A percentile compares a stretch with the other conserved stretches of the same genome.
phyloP scores from a whole-genome alignment of 2,113 vertebrate genomes.

The Calcarius ornatus region DNA sequence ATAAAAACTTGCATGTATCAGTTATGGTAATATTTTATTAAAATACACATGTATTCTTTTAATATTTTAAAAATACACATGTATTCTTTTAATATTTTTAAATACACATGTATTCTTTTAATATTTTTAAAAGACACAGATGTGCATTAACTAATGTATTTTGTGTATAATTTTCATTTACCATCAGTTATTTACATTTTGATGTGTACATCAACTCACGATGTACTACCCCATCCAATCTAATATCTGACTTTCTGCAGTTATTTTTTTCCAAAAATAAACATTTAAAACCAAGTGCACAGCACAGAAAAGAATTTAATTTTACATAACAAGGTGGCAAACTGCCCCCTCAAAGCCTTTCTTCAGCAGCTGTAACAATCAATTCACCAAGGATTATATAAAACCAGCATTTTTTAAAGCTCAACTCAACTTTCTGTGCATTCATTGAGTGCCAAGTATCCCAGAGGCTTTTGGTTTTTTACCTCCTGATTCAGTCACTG shows the following conservation, averaged over 20 bases:
- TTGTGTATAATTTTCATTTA: no score
- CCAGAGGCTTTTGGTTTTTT: neutral
- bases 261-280: neutral
- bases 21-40: neutral
- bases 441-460: neutral
- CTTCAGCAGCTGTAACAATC: neutral
- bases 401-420: neutral
- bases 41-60: neutral
- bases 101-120: neutral
- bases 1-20: neutral
- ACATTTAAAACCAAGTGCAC: neutral
- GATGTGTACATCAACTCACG: no score
- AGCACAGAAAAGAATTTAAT: neutral
- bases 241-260: neutral
- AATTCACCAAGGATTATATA: neutral
- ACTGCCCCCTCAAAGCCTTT: neutral
- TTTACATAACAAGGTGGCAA: neutral
- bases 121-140: no score
- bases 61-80: neutral
- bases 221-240: neutral
- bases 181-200: no score
- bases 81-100: neutral
- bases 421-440: neutral
- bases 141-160: neutral
- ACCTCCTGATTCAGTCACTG: neutral